A percentile compares a stretch with the other conserved stretches of the same genome.
These are phyloP conservation scores for Tetranychus piercei DNA, from an alignment of 2,888 invertebrate species.

Conservation along the genomic window DNA sequence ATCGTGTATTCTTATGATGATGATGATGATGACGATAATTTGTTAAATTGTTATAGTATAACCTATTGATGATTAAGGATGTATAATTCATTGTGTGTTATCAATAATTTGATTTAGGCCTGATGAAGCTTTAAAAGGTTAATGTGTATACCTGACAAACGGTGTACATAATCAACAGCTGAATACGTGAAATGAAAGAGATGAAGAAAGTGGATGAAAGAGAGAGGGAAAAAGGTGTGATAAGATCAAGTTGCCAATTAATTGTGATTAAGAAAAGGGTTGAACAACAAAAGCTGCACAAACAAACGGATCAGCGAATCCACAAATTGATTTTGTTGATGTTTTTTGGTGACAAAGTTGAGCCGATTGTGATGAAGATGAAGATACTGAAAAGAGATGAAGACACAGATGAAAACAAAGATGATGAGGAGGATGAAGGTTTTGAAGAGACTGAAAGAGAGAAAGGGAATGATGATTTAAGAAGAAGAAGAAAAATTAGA, in stretches of 20 bases:
- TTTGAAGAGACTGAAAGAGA: background rate
- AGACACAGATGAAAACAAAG: background rate
- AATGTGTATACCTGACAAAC: background rate
- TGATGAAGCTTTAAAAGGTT: background rate
- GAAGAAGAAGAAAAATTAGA: background rate
- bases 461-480: background rate
- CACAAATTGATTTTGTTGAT: background rate
- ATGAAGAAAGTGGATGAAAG: background rate
- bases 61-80: background rate
- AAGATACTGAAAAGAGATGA: background rate
- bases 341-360: background rate
- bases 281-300: background rate
- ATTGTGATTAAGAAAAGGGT: background rate
- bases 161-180: background rate
- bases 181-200: background rate
- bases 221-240: slow-evolving; percentile 1
- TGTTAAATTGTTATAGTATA: background rate
- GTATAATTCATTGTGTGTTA: background rate
- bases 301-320: background rate
- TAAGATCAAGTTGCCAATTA: slow-evolving; percentile 1
- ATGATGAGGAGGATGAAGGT: background rate
- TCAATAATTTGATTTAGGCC: slow-evolving; percentile 1
- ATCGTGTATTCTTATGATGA: background rate
- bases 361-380: background rate
- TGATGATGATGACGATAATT: background rate